A percentile compares a stretch with the other conserved stretches of the same genome.
Evolutionary conservation across 2,113 vertebrate genomes (phyloP).

Genomic region (Hipposideros armiger): DNA sequence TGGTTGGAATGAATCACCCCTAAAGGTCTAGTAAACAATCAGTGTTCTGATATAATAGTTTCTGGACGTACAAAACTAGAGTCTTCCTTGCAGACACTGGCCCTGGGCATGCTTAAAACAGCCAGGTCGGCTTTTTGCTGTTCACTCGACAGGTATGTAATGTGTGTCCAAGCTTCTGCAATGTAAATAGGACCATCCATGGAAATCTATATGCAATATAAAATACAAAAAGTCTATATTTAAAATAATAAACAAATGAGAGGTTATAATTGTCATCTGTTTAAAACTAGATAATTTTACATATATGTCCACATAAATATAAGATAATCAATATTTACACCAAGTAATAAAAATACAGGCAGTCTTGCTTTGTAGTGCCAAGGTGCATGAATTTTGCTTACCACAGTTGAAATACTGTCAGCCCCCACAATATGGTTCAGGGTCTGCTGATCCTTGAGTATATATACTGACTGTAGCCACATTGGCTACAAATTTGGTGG

Average conservation of each 20-base stretch:
- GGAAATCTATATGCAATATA: background rate
- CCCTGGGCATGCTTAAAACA: background rate
- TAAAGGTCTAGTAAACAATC: background rate
- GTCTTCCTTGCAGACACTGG: background rate
- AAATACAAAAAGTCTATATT: background rate
- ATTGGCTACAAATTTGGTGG: background rate
- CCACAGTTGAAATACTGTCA: background rate
- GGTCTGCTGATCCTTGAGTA: background rate
- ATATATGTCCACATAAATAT: background rate
- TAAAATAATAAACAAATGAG: background rate
- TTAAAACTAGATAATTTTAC: background rate
- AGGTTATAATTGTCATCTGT: background rate
- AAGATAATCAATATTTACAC: background rate
- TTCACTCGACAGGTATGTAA: background rate
- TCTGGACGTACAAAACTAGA: background rate
- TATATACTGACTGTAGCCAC: background rate
- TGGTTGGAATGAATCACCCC: background rate
- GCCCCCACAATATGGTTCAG: background rate
- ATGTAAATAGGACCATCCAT: background rate
- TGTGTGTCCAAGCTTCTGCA: background rate
- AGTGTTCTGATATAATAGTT: background rate
- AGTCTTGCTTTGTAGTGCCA: background rate
- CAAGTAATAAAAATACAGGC: background rate
- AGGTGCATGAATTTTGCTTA: background rate
- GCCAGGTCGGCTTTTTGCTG: background rate